Percentiles rank a stretch among this genome's conserved stretches.
phyloP scores from a whole-genome alignment of 2,888 invertebrate species.

The Phengaris alcon region DNA sequence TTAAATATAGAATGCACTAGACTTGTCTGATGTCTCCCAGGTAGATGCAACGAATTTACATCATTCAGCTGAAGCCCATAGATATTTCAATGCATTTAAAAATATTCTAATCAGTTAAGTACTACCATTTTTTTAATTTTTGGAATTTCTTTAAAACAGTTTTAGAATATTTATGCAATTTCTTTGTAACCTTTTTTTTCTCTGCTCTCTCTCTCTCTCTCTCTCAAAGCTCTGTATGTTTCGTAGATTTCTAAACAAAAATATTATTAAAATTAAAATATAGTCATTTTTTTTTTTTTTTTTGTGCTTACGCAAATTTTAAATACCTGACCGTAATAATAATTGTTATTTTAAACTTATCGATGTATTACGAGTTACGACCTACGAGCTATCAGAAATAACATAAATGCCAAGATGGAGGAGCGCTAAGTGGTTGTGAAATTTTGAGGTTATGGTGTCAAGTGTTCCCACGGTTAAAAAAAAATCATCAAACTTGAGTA shows the following conservation, averaged over 20 bases:
- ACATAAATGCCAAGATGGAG: background rate
- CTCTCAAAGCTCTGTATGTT: too few relatives aligned
- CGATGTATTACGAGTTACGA: background rate
- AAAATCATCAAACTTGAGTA: background rate
- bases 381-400: background rate
- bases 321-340: too few relatives aligned
- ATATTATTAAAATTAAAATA: too few relatives aligned
- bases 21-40: conserved; percentile 24
- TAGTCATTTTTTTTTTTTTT: too few relatives aligned
- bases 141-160: too few relatives aligned
- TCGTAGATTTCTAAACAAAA: too few relatives aligned
- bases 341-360: too few relatives aligned
- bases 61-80: conserved; percentile 10
- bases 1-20: conserved; percentile 24
- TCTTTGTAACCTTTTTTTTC: too few relatives aligned
- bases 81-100: background rate
- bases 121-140: too few relatives aligned
- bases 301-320: too few relatives aligned
- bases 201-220: too few relatives aligned
- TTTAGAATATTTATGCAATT: too few relatives aligned
- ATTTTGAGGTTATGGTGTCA: conserved; percentile 19
- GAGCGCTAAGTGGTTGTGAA: conserved; percentile 14
- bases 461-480: conserved; percentile 20
- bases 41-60: conserved; percentile 22
- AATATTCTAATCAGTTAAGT: background rate